phyloP scores from a whole-genome alignment of 2,797 vertebrate genomes.

The Falco concolor region DNA sequence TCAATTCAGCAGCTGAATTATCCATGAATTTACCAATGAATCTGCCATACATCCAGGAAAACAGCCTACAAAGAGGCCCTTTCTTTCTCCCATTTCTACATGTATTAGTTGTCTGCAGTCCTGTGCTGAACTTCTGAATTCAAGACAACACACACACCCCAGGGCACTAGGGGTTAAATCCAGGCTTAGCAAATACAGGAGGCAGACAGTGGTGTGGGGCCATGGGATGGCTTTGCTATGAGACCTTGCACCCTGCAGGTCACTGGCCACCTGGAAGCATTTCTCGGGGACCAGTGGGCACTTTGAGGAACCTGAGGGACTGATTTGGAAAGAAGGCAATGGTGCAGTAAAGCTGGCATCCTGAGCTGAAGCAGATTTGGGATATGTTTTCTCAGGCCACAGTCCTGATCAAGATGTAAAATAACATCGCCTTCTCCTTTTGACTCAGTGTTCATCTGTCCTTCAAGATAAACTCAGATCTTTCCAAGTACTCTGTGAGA shows the following conservation, averaged over 20 bases:
- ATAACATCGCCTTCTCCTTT: neutral
- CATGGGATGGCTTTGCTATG: neutral
- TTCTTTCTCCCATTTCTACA: neutral
- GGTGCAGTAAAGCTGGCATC: neutral
- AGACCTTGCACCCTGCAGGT: neutral
- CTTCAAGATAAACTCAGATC: neutral
- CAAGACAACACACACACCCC: neutral
- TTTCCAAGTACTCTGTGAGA: neutral
- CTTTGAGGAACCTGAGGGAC: neutral
- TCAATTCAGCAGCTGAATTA: neutral
- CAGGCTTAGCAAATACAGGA: neutral
- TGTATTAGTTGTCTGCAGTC: neutral
- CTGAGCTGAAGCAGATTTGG: neutral
- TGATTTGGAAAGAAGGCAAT: neutral
- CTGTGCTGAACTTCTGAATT: too few relatives aligned
- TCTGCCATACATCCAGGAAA: neutral
- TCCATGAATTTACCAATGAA: neutral
- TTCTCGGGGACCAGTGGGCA: neutral
- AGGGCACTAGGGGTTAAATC: neutral
- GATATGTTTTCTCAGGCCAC: neutral
- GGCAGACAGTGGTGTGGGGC: neutral
- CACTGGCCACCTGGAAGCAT: neutral
- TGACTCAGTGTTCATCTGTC: neutral
- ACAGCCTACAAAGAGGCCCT: neutral
- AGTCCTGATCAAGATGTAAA: neutral